phyloP scores from a whole-genome alignment of 1,140 invertebrate genomes.

The Leptestheria dahalacensis region DNA sequence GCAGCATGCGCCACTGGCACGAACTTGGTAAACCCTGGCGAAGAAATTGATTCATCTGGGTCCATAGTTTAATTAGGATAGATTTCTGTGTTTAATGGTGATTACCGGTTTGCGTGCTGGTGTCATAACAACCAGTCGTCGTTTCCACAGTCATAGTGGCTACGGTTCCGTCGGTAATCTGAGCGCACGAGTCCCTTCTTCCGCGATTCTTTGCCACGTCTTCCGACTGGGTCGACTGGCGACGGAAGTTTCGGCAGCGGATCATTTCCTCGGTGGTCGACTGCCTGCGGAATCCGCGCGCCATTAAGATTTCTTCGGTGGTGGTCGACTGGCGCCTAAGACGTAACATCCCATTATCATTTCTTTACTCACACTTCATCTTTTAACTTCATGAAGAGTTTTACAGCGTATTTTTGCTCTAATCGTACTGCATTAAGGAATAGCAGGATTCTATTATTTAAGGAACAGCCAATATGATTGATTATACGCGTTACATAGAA shows the following conservation, averaged over 20 bases:
- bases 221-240: conserved; percentile 36
- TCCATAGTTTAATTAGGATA: too few relatives aligned
- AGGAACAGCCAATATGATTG: too few relatives aligned
- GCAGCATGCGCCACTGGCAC: too few relatives aligned
- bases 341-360: not conserved
- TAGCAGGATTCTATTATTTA: too few relatives aligned
- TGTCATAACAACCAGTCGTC: conserved; percentile 79
- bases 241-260: conserved; percentile 57
- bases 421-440: too few relatives aligned
- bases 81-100: not conserved
- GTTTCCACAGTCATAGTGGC: conserved; percentile 84
- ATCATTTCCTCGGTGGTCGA: conserved; percentile 86
- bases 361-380: not conserved
- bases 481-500: too few relatives aligned
- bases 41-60: too few relatives aligned
- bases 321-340: conserved; percentile 66
- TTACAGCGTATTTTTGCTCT: too few relatives aligned
- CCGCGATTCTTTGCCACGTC: conserved; percentile 46
- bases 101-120: conserved; percentile 75
- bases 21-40: too few relatives aligned
- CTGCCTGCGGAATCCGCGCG: conserved; percentile 70
- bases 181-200: conserved; percentile 66
- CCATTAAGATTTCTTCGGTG: conserved; percentile 79
- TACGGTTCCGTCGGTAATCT: conserved; percentile 80
- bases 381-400: not conserved